Evolutionary conservation across 2,797 vertebrate genomes (phyloP), one percentile per base, ranked within the genome.

Genomic region (Oreochromis grahami): DNA sequence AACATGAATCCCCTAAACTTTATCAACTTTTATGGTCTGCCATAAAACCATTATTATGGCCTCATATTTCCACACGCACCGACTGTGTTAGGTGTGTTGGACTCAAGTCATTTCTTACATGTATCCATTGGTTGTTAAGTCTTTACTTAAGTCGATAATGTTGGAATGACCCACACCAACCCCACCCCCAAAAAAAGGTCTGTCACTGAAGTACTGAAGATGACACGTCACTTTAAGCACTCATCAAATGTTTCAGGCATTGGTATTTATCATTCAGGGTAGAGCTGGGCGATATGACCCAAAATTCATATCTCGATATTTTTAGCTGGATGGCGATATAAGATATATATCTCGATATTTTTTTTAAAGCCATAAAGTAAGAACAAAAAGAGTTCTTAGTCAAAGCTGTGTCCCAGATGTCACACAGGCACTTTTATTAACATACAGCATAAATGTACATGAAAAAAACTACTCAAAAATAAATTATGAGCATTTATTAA

Each of bases 171-270:
- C 58, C 58, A 58, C 8, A 0, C 56, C 8, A 36, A 0, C 17
- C 32, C 56, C 29, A 7, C 8, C 32, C 32, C 3, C 17, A 8
- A 5, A 0, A 58, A 12, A 63, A 63, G 32, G 10, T 36, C 10
- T 41, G 29, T 80, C 76, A 41, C 38, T 63, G 32, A 63, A 63
- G 58, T 13, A 87, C 83, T 76, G 53, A 90, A 85, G 77, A 83
- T 51, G 38, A 8, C 24, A 7, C 3, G 24, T 78, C 36, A 45
- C 24, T 7, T 41, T 15, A 7, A n/a, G 58, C 32, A 14, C 26
- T 2, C 36, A 1, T 70, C 21, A 48, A 45, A 74, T 29, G 0
- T 48, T 5, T 3, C 24, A 48, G 43, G 0, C 43, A 32, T 19
- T 29, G 10, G 68, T 29, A 2, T 72, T 0, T 1, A 21, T 70